phyloP scores from a whole-genome alignment of 2,888 invertebrate species.

The Torymus aiolomorphi region DNA sequence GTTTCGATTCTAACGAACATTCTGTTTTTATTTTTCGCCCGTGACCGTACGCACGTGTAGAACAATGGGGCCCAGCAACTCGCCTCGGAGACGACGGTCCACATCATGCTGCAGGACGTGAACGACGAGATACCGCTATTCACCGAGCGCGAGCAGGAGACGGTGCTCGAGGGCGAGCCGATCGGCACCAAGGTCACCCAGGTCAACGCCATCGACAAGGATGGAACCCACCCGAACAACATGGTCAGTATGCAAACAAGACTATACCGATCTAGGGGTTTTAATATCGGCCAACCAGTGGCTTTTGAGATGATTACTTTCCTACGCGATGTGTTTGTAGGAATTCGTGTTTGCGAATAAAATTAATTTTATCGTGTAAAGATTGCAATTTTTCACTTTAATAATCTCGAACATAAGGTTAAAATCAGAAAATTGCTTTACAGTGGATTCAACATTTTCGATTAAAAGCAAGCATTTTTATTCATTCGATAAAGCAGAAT shows the following conservation, averaged over 20 bases:
- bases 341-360: no score
- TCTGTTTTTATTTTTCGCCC: background rate
- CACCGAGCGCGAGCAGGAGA: slow-evolving; percentile 96
- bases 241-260: slow-evolving; percentile 84
- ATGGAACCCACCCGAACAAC: slow-evolving; percentile 96
- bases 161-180: slow-evolving; percentile 95
- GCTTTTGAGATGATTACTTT: no score
- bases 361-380: no score
- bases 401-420: no score
- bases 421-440: no score
- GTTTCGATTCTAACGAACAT: background rate
- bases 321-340: no score
- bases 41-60: slow-evolving; percentile 76
- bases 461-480: no score
- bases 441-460: no score
- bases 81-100: slow-evolving; percentile 95
- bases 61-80: slow-evolving; percentile 97
- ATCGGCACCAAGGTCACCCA: slow-evolving; percentile 96
- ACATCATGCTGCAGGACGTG: slow-evolving; percentile 95
- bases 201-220: slow-evolving; percentile 97
- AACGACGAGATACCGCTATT: slow-evolving; percentile 98
- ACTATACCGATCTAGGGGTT: background rate
- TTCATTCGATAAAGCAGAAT: no score
- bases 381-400: no score
- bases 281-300: no score